Evolutionary conservation across 2,113 vertebrate species (phyloP).

Genomic region (human (Homo sapiens)): GRCh38 chr6:45668001-45668500

Average conservation of each 20-base stretch:
- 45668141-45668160: neutral
- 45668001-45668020: too few relatives aligned
- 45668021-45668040: neutral
- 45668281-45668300: neutral
- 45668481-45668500: neutral
- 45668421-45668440: neutral
- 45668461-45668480: neutral
- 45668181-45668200: neutral
- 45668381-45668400: too few relatives aligned
- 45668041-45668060: neutral
- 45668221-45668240: neutral
- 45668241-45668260: neutral
- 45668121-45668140: neutral
- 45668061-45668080: neutral
- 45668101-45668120: neutral
- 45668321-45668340: too few relatives aligned
- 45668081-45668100: neutral
- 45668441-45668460: neutral
- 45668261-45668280: neutral
- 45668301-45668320: neutral
- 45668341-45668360: neutral
- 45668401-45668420: neutral
- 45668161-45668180: neutral
- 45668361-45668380: neutral
- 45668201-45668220: neutral